Conservation (phyloP, 2,888 invertebrate genomes). For the Hoplodrina ambigua region DNA sequence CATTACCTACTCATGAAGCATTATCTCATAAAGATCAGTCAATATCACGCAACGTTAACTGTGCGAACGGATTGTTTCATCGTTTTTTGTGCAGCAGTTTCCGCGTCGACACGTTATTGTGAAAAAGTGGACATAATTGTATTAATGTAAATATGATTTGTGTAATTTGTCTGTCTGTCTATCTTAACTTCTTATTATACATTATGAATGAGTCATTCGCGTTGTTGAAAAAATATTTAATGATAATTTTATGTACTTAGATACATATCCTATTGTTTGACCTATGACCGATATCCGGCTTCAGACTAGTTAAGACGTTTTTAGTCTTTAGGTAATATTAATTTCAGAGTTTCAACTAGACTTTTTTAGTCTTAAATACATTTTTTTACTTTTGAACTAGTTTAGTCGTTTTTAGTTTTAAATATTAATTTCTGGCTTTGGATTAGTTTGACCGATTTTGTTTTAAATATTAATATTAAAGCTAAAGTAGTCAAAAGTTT, state of each 20-base stretch:
- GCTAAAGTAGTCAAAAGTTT: too few species aligned
- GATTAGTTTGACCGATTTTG: not conserved
- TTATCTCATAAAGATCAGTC: conserved; percentile 60
- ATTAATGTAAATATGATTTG: conserved; percentile 47
- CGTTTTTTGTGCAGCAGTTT: conserved; percentile 62
- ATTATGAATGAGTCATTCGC: not conserved
- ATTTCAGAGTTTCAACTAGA: too few species aligned
- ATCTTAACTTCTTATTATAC: conserved; percentile 15
- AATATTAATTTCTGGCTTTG: conserved; percentile 4
- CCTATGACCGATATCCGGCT: conserved; percentile 27
- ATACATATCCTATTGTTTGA: not conserved
- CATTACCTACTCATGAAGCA: conserved; percentile 37
- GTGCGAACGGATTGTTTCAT: conserved; percentile 59
- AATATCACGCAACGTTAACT: conserved; percentile 61
- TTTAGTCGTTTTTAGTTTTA: too few species aligned
- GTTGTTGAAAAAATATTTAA: conserved; percentile 19
- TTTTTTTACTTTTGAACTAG: too few species aligned
- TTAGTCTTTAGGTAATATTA: not conserved
- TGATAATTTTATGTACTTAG: not conserved
- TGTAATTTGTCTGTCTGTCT: conserved; percentile 41
- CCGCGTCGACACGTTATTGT: conserved; percentile 60
- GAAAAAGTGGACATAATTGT: conserved; percentile 57
- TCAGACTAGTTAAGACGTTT: not conserved
- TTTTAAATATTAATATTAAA: too few species aligned
- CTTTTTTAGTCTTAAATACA: too few species aligned